Evolutionary conservation across 1,140 invertebrate species (phyloP).

Genomic region (fruit fly (Drosophila melanogaster)): Release_6_plus_ISO1_MT NC_004354.4:5968501-5969000

Average conservation of each 20-base stretch:
- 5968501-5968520: slow-evolving; percentile 63
- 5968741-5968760: slow-evolving; percentile 63
- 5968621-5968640: slow-evolving; percentile 32
- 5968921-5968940: no score
- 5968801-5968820: slow-evolving; percentile 21
- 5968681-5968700: neutral
- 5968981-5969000: neutral
- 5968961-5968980: no score
- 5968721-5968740: slow-evolving; percentile 51
- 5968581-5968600: slow-evolving; percentile 39
- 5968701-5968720: neutral
- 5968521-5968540: slow-evolving; percentile 35
- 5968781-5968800: slow-evolving; percentile 21
- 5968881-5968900: neutral
- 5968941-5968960: no score
- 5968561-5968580: slow-evolving; percentile 13
- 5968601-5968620: slow-evolving; percentile 43
- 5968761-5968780: slow-evolving; percentile 49
- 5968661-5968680: slow-evolving; percentile 25
- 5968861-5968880: slow-evolving; percentile 4
- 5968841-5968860: slow-evolving; percentile 35
- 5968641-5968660: slow-evolving; percentile 12
- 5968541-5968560: slow-evolving; percentile 41
- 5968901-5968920: neutral
- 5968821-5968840: slow-evolving; percentile 8